phyloP scores from a whole-genome alignment of 2,113 vertebrate species.

The Aegotheles bennettii region DNA sequence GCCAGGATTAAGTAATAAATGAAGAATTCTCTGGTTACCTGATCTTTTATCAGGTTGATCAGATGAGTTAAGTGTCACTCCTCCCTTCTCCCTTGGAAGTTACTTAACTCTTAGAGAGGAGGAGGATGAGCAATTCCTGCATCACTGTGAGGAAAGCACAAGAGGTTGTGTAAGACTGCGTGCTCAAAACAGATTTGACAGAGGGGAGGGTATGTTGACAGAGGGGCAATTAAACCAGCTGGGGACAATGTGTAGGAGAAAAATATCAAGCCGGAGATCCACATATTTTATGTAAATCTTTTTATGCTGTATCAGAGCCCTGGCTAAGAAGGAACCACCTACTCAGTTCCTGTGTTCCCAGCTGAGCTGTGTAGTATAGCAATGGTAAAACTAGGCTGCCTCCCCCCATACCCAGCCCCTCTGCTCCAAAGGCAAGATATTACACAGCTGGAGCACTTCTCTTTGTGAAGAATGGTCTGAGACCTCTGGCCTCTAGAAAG shows the following conservation, averaged over 20 bases:
- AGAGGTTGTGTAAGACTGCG: not conserved
- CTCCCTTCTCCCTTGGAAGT: constrained; percentile 19
- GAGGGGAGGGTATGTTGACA: constrained; percentile 25
- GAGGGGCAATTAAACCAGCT: constrained; percentile 8
- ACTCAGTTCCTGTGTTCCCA: not conserved
- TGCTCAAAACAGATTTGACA: constrained; percentile 18
- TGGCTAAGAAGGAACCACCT: not conserved
- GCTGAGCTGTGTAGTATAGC: not conserved
- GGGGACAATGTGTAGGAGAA: constrained; percentile 44
- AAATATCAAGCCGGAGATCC: not conserved
- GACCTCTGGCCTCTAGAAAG: not conserved
- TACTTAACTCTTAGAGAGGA: constrained; percentile 28
- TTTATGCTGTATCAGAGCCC: not conserved
- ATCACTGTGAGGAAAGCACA: not conserved
- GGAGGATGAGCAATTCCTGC: constrained; percentile 12
- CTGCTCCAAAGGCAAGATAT: not conserved
- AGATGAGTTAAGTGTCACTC: not conserved
- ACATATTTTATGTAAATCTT: not conserved
- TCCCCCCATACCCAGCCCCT: not conserved
- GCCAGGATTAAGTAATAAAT: not conserved
- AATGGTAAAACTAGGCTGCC: not conserved
- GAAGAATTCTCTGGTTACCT: not conserved
- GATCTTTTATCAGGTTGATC: not conserved
- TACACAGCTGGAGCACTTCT: no score
- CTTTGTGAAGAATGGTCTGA: not conserved